Evolutionary conservation across 2,113 vertebrate genomes (phyloP).

Genomic region (Mastomys coucha): DNA sequence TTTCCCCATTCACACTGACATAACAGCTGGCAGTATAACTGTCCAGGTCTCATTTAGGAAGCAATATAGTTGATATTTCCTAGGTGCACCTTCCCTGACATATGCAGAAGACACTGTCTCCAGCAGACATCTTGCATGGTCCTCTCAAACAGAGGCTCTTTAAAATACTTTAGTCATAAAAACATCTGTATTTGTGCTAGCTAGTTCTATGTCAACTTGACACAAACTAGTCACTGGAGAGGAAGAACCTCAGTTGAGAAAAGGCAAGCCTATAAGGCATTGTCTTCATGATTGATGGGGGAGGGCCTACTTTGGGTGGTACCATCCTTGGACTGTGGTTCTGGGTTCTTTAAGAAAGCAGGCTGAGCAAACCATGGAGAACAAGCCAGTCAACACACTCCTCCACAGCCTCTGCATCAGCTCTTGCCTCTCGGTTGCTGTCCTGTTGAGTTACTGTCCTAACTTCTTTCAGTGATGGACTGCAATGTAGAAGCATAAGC

Average conservation of each 20-base stretch:
- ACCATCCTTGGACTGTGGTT: neutral
- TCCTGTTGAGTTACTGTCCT: neutral
- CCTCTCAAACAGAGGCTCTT: conserved; percentile 24
- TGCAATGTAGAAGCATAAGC: neutral
- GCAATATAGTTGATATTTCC: neutral
- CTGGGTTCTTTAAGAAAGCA: neutral
- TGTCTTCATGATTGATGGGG: neutral
- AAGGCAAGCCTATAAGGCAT: neutral
- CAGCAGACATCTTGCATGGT: neutral
- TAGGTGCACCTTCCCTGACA: neutral
- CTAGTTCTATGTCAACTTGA: neutral
- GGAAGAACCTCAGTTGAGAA: neutral
- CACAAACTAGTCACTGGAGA: neutral
- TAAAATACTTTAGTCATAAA: conserved; percentile 37
- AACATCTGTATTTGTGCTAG: neutral
- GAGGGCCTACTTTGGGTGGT: neutral
- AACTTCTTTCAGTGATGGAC: neutral
- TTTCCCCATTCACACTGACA: neutral
- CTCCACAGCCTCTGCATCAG: neutral
- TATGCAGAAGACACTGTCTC: neutral
- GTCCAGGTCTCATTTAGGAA: neutral
- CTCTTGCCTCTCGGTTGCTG: neutral
- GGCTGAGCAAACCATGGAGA: neutral
- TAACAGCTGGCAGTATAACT: neutral
- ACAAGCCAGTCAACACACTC: neutral